These are phyloP conservation scores for Epiblema foenella DNA, from an alignment of 2,888 invertebrate genomes.

Conservation along the genomic window DNA sequence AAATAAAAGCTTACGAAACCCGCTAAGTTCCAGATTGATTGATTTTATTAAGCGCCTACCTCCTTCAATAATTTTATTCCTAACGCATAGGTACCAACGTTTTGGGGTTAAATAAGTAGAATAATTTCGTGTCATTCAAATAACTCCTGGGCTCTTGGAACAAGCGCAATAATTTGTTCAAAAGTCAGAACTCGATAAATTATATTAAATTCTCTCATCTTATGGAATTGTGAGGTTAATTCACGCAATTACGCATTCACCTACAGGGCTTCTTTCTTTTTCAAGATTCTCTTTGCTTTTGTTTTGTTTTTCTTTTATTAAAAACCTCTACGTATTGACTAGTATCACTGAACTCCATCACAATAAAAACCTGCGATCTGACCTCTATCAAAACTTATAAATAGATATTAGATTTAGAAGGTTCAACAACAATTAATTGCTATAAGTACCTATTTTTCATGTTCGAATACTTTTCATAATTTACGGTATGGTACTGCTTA, in stretches of 20 bases:
- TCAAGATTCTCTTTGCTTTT: background rate
- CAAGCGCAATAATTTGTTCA: constrained; percentile 49
- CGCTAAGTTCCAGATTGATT: background rate
- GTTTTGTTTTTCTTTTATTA: background rate
- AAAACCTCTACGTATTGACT: background rate
- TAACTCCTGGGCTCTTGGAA: constrained; percentile 42
- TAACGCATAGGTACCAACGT: constrained; percentile 40
- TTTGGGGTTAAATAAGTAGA: constrained; percentile 25
- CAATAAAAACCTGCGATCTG: background rate
- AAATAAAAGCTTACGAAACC: too few species aligned
- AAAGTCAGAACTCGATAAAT: constrained; percentile 42
- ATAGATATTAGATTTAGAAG: too few species aligned
- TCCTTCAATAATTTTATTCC: constrained; percentile 27
- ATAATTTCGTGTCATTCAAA: constrained; percentile 34
- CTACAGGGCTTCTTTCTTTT: background rate
- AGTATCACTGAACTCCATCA: background rate
- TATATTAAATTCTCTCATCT: constrained; percentile 35
- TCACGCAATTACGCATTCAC: constrained; percentile 27
- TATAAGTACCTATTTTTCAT: too few species aligned
- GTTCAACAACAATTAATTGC: too few species aligned
- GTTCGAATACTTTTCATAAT: too few species aligned
- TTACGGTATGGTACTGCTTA: too few species aligned
- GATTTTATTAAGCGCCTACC: background rate
- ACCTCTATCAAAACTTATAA: too few species aligned
- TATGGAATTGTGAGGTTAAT: constrained; percentile 40